These are phyloP conservation scores for Dipodomys spectabilis DNA, from an alignment of 2,113 vertebrate species.

Conservation along the genomic window DNA sequence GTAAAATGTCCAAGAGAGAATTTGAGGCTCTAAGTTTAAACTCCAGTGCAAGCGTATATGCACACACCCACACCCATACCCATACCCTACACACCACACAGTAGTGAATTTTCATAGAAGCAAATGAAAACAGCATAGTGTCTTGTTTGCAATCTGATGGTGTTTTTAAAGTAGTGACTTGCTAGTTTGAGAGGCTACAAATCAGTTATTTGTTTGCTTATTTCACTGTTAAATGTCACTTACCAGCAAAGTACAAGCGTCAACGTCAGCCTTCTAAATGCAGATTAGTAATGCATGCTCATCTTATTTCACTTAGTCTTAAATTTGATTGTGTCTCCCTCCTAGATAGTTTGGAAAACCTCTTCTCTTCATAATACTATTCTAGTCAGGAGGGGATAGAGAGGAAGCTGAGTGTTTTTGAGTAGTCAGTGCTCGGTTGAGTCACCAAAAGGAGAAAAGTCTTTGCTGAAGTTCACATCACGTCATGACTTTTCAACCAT, in stretches of 20 bases:
- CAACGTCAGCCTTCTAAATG: not conserved
- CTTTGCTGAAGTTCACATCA: constrained; percentile 29
- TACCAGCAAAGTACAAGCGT: not conserved
- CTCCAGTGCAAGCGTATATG: too few species aligned
- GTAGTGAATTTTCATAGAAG: too few species aligned
- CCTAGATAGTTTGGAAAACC: not conserved
- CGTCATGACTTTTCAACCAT: not conserved
- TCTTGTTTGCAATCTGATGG: too few species aligned
- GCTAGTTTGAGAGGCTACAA: not conserved
- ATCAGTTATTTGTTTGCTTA: too few species aligned
- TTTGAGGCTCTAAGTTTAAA: too few species aligned
- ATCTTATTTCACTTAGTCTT: not conserved
- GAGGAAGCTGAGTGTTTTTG: constrained; percentile 16
- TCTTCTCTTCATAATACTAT: not conserved
- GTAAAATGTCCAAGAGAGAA: too few species aligned
- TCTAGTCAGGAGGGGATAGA: not conserved
- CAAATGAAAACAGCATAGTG: too few species aligned
- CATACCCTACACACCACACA: too few species aligned
- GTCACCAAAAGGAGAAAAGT: not conserved
- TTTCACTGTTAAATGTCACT: not conserved
- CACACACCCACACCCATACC: too few species aligned
- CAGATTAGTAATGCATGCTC: not conserved
- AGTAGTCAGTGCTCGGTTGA: not conserved
- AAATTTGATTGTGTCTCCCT: not conserved
- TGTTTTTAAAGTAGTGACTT: too few species aligned